Evolutionary conservation across 2,888 invertebrate genomes (phyloP).

Genomic region (Argyresthia albistria): DNA sequence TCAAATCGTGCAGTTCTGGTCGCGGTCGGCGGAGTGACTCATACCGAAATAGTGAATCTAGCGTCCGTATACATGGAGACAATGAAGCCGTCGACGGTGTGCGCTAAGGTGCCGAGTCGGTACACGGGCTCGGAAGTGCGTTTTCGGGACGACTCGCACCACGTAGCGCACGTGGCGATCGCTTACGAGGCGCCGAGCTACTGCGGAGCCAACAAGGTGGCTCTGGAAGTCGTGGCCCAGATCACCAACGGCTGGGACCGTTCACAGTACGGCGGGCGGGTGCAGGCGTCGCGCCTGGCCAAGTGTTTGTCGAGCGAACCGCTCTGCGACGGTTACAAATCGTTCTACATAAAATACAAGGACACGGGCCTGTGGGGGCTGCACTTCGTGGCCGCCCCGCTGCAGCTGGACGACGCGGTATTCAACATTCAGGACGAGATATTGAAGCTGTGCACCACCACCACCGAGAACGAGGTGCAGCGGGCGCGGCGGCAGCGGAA

Average conservation of each 20-base stretch:
- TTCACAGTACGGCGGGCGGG: slow-evolving; percentile 88
- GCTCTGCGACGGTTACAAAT: slow-evolving; percentile 91
- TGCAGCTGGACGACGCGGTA: slow-evolving; percentile 79
- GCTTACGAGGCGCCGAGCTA: slow-evolving; percentile 95
- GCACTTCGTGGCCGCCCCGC: slow-evolving; percentile 82
- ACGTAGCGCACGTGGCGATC: slow-evolving; percentile 89
- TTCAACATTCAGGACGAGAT: slow-evolving; percentile 82
- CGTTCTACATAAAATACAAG: slow-evolving; percentile 97
- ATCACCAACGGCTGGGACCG: slow-evolving; percentile 92
- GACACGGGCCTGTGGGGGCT: slow-evolving; percentile 98
- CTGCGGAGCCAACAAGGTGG: slow-evolving; percentile 90
- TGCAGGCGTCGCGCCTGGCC: slow-evolving; percentile 86
- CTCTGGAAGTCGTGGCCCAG: slow-evolving; percentile 94
- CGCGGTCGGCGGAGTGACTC: slow-evolving; percentile 93
- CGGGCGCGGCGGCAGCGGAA: slow-evolving; percentile 92
- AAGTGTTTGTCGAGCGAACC: slow-evolving; percentile 75
- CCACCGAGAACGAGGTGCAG: slow-evolving; percentile 90
- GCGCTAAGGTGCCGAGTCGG: slow-evolving; percentile 75
- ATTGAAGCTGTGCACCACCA: slow-evolving; percentile 87
- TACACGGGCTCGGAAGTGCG: slow-evolving; percentile 92
- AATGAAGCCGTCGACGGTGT: background rate
- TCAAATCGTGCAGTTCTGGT: slow-evolving; percentile 91
- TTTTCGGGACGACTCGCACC: slow-evolving; percentile 90
- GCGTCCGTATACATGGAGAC: slow-evolving; percentile 78
- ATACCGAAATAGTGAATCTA: slow-evolving; percentile 83